Conservation (phyloP, 1,140 invertebrate genomes). For the Drosophila ogumai region DNA sequence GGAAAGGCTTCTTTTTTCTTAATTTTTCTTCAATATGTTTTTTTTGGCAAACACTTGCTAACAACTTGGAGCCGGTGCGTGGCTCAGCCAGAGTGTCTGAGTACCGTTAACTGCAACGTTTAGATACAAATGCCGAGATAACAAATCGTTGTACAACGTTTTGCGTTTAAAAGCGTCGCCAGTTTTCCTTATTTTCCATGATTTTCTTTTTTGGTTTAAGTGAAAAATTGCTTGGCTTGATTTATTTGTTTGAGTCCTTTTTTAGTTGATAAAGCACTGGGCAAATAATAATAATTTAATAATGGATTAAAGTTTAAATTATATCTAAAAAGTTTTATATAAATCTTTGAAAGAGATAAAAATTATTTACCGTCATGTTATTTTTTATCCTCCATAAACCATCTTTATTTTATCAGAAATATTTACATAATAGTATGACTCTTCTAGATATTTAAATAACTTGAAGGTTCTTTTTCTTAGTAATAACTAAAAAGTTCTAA, state of each 20-base stretch:
- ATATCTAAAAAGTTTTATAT: no score
- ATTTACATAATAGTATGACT: no score
- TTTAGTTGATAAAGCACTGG: not conserved
- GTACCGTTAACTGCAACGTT: constrained; percentile 77
- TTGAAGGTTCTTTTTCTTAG: not conserved
- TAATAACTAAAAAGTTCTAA: no score
- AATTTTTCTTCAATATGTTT: constrained; percentile 56
- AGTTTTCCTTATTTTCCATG: constrained; percentile 21
- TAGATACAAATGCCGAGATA: constrained; percentile 74
- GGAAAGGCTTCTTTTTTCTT: constrained; percentile 39
- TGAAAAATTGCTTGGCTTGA: constrained; percentile 59
- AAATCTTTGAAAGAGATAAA: no score
- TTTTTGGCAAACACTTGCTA: constrained; percentile 66
- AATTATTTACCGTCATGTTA: no score
- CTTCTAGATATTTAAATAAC: no score
- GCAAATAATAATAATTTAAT: not conserved
- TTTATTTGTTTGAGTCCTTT: constrained; percentile 3
- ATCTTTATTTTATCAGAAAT: no score
- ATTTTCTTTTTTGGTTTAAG: constrained; percentile 43
- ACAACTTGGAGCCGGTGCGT: constrained; percentile 57
- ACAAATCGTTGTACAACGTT: constrained; percentile 74
- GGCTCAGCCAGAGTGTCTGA: constrained; percentile 34
- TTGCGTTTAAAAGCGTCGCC: constrained; percentile 44
- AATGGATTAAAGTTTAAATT: not conserved
- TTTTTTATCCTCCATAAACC: not conserved